These are phyloP conservation scores for Poeciliopsis gracilis DNA, from an alignment of 2,797 vertebrate genomes.

Conservation along the genomic window DNA sequence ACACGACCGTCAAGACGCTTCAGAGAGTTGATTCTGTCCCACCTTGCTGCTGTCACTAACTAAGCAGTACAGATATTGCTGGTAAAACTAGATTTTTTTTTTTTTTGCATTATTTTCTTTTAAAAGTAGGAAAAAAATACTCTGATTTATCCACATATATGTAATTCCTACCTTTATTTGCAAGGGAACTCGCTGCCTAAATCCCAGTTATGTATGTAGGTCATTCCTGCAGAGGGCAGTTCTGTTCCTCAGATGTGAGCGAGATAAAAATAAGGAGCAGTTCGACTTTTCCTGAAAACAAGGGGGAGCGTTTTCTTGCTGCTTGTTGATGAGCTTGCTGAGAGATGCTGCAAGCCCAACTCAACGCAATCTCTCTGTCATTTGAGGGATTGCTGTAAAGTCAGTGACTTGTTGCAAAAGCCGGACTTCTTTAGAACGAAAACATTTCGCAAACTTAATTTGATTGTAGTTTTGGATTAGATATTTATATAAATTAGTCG, in stretches of 20 bases:
- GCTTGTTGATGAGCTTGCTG: background rate
- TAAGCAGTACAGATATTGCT: no score
- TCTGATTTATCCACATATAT: no score
- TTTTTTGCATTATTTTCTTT: no score
- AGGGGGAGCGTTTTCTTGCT: background rate
- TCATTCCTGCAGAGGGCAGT: background rate
- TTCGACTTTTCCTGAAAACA: background rate
- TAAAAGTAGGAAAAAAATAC: no score
- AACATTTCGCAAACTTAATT: background rate
- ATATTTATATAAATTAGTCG: no score
- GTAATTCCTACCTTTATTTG: background rate
- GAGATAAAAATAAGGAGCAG: slow-evolving; percentile 7
- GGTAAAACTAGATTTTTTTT: no score
- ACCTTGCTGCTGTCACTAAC: background rate
- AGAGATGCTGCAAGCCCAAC: background rate
- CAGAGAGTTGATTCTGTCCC: background rate
- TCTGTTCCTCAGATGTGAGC: background rate
- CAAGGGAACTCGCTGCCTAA: background rate
- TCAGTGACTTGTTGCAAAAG: background rate
- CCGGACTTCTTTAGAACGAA: background rate
- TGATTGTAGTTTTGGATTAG: background rate
- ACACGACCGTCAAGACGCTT: background rate
- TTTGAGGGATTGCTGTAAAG: background rate
- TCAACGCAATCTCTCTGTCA: background rate
- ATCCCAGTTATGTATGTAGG: background rate